Evolutionary conservation across 2,113 vertebrate genomes (phyloP), one percentile per base, ranked within the genome.

Genomic region (Lipophrys pholis): DNA sequence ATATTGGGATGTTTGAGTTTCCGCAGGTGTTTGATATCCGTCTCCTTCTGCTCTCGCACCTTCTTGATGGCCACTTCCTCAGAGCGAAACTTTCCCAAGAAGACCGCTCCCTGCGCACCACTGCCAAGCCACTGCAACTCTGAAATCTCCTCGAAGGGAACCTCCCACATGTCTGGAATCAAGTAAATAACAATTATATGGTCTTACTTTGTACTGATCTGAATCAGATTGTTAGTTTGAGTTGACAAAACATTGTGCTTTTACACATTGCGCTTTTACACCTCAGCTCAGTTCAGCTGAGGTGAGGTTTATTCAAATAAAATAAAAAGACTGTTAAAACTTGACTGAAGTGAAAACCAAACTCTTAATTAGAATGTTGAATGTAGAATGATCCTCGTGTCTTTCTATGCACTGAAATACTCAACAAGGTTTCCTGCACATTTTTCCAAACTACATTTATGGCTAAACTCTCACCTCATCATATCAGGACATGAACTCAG

Each of bases 21-120:
- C 71, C 98, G 88, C 89, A 99, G 86, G 87, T 95, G 98, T 88
- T 99, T 99, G 85, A 99, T 99, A 85, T 99, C 98, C 0, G 98
- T 99, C 91, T 99, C 97, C 15, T 98, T 99, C 90, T 99, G 98
- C 49, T 99, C 98, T 64, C 98, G 94, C 84, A 99, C 98, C 89
- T 99, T 99, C 93, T 99, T 99, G 93, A 99, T 99, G 87, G 98
- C 98, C 81, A 99, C 97, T 67, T 99, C 97, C 83, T 99, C 97
- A 0, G 95, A 95, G 68, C 94, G 95, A 86, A 98, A 97, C 56
- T 99, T 99, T 3, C 98, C 98, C 76, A 99, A 87, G 91, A 99
- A 99, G 51, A 99, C 98, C 0, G 97, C 98, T 39, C 98, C 98
- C 78, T 99, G 98, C 0, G 98, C 98, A 1, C 98, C 98, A 0